A percentile compares a stretch with the other conserved stretches of the same genome.
phyloP scores from a whole-genome alignment of 2,888 invertebrate genomes.

The Drosophila histrio region DNA sequence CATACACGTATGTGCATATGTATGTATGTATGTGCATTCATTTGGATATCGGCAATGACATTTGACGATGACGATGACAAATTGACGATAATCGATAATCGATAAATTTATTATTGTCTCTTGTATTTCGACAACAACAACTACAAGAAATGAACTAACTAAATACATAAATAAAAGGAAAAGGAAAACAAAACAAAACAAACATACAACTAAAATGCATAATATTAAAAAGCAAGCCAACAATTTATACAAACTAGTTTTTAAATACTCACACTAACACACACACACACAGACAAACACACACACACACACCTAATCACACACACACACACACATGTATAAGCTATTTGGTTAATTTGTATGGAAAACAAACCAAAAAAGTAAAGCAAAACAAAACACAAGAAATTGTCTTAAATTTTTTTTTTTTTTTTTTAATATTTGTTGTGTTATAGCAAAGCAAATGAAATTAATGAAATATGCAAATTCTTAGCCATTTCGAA shows the following conservation, averaged over 20 bases:
- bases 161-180: constrained; percentile 7
- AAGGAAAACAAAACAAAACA: not conserved
- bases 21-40: constrained; percentile 5
- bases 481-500: constrained; percentile 78
- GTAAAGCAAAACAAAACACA: not conserved
- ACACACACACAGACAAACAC: constrained; percentile 1
- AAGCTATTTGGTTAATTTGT: constrained; percentile 58
- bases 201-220: constrained; percentile 16
- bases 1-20: constrained; percentile 19
- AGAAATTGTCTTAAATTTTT: constrained; percentile 38
- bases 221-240: constrained; percentile 76
- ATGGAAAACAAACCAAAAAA: constrained; percentile 28
- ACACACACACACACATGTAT: constrained; percentile 45
- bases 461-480: constrained; percentile 26
- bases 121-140: constrained; percentile 43
- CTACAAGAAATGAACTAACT: constrained; percentile 21
- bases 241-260: constrained; percentile 78
- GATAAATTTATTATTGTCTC: constrained; percentile 32
- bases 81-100: constrained; percentile 26
- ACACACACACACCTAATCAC: constrained; percentile 24
- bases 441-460: constrained; percentile 56
- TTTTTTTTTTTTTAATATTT: constrained; percentile 49
- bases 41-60: constrained; percentile 45
- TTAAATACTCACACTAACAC: constrained; percentile 43
- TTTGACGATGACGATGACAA: constrained; percentile 32